phyloP scores from a whole-genome alignment of 2,113 vertebrate genomes.

The Zingel zingel region DNA sequence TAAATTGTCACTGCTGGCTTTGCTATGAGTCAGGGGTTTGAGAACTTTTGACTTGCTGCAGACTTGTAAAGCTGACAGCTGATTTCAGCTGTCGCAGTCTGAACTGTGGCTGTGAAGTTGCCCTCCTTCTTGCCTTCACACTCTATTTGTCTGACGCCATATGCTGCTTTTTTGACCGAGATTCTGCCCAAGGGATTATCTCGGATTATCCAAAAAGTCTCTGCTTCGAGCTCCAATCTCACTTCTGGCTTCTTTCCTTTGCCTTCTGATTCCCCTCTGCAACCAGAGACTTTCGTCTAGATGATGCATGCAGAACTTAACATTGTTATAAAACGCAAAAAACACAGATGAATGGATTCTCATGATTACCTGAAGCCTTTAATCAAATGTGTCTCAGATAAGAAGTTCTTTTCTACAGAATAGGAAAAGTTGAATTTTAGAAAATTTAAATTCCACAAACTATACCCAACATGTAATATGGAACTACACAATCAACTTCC shows the following conservation, averaged over 20 bases:
- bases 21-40: slow-evolving; percentile 32
- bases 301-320: not conserved
- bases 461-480: not conserved
- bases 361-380: not conserved
- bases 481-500: not conserved
- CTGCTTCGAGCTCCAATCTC: slow-evolving; percentile 60
- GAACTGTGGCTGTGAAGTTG: slow-evolving; percentile 47
- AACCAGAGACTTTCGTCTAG: slow-evolving; percentile 38
- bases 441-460: not conserved
- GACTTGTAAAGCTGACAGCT: slow-evolving; percentile 65
- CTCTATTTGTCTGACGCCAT: slow-evolving; percentile 64
- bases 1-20: slow-evolving; percentile 23
- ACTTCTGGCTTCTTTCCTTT: slow-evolving; percentile 44
- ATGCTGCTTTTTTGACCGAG: slow-evolving; percentile 65
- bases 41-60: slow-evolving; percentile 31
- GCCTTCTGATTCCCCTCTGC: slow-evolving; percentile 60
- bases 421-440: not conserved
- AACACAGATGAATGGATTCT: not conserved
- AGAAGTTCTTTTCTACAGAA: not conserved
- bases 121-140: slow-evolving; percentile 49
- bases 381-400: not conserved
- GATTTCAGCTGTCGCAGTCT: slow-evolving; percentile 50
- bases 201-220: slow-evolving; percentile 75
- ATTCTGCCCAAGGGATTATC: slow-evolving; percentile 74
- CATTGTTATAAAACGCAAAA: not conserved